These are phyloP conservation scores for Bubo bubo DNA, from an alignment of 2,113 vertebrate genomes.

Conservation along the genomic window DNA sequence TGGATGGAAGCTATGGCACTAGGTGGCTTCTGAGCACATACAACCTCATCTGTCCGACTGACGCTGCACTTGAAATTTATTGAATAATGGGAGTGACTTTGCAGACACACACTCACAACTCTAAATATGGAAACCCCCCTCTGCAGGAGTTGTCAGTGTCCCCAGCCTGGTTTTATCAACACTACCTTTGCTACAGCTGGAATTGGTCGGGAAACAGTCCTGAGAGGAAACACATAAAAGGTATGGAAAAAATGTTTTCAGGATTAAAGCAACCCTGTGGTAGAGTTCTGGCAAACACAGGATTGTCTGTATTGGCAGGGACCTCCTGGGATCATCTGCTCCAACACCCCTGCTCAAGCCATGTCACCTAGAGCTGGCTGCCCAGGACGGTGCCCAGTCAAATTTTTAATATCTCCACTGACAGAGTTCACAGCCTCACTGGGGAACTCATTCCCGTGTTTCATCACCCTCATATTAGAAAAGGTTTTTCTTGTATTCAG, in stretches of 20 bases:
- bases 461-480: background rate
- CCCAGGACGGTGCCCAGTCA: background rate
- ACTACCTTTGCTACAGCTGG: background rate
- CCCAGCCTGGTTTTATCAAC: background rate
- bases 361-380: background rate
- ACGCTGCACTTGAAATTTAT: background rate
- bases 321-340: background rate
- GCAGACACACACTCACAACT: background rate
- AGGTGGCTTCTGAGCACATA: background rate
- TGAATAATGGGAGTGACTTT: background rate
- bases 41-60: background rate
- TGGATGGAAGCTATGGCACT: background rate
- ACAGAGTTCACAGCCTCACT: background rate
- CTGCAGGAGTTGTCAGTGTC: background rate
- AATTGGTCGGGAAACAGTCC: background rate
- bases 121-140: fast-evolving
- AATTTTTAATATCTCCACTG: background rate
- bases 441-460: background rate
- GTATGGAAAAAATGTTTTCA: background rate
- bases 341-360: background rate
- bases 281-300: background rate
- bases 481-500: background rate
- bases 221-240: background rate
- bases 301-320: background rate
- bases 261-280: background rate